Conservation (phyloP, 2,113 vertebrate genomes). For the Clarias macrocephalus region DNA sequence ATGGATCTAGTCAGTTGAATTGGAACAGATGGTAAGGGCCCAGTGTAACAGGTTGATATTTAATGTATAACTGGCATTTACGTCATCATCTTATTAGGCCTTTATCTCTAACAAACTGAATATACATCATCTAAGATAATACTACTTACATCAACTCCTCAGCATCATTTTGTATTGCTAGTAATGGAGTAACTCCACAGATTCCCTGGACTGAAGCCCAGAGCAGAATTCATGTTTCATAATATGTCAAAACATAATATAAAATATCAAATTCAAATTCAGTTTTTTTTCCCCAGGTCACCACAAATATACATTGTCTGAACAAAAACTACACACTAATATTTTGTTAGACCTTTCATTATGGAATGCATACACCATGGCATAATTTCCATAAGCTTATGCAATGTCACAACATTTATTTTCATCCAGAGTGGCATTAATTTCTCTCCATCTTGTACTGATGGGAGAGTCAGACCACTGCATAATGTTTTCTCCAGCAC, state of each 20-base stretch:
- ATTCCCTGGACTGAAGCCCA: slow-evolving; percentile 42
- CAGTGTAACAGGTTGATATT: slow-evolving; percentile 70
- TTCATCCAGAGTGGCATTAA: no score
- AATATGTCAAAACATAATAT: not conserved
- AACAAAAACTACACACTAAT: no score
- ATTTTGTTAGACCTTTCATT: no score
- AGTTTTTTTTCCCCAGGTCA: not conserved
- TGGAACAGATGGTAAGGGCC: slow-evolving; percentile 70
- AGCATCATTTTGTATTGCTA: slow-evolving; percentile 7
- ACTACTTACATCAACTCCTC: not conserved
- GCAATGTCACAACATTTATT: no score
- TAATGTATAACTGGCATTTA: slow-evolving; percentile 37
- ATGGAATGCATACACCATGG: no score
- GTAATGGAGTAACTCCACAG: not conserved
- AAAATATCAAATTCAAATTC: not conserved
- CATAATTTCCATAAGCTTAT: no score
- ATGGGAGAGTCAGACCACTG: no score
- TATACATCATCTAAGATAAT: not conserved
- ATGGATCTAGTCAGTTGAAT: slow-evolving; percentile 53
- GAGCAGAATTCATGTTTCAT: not conserved
- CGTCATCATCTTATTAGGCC: slow-evolving; percentile 21
- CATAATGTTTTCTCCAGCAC: no score
- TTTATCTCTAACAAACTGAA: slow-evolving; percentile 14
- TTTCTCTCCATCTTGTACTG: no score
- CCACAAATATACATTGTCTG: not conserved